Evolutionary conservation across 2,113 vertebrate genomes (phyloP).

Genomic region (Chionodraco myersi): DNA sequence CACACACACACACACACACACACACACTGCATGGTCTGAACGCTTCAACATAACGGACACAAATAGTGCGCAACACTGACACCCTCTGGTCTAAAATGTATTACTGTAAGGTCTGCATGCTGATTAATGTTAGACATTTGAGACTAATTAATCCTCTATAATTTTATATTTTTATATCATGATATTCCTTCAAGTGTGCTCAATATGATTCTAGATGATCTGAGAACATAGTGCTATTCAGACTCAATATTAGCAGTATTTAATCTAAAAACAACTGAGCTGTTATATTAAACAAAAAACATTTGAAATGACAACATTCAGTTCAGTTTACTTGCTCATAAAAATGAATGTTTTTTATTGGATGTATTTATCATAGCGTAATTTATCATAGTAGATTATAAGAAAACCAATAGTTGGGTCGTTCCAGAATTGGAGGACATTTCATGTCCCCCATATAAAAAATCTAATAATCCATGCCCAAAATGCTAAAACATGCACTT

Average conservation of each 20-base stretch:
- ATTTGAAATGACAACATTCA: neutral
- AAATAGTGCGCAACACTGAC: constrained; percentile 58
- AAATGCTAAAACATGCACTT: no score
- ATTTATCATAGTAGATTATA: no score
- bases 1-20: neutral
- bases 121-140: no score
- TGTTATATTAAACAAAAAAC: neutral
- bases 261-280: neutral
- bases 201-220: neutral
- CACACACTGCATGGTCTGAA: neutral
- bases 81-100: constrained; percentile 34
- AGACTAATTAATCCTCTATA: neutral
- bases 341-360: no score
- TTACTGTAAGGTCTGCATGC: neutral
- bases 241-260: neutral
- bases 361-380: no score
- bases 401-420: no score
- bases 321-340: no score
- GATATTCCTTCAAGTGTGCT: neutral
- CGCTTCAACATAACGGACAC: neutral
- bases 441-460: no score
- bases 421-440: no score
- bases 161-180: no score
- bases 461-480: no score
- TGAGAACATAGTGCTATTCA: neutral